Base-by-base conservation (phyloP, 1,140 invertebrate genomes). In the Drosophila jambulina region DNA sequence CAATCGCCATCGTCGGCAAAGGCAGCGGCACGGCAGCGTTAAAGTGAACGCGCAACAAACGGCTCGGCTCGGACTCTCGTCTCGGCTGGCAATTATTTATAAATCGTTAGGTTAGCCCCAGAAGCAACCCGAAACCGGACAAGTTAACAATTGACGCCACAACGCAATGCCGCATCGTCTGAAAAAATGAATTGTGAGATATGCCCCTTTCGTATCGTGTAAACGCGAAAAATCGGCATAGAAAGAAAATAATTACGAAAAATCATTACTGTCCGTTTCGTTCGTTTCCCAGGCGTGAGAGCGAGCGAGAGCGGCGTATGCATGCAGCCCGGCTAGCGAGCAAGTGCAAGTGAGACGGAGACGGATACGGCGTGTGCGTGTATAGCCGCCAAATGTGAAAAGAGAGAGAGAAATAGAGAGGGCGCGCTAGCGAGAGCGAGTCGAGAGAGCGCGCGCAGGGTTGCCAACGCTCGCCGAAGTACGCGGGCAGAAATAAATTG, bases 341-440 rank as follows among this genome's bases (percentile, higher is more conserved):
- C 76, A 79, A 79, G 77, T 85, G 82, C 78, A 85, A 88, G 85
- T 85, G 85, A 85, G 84, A 88, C 64, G 63, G 74, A 77, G 81
- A 85, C 51, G 62, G 74, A 77, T 87, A 88, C 69, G 67, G 78
- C 80, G 75, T 78, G 69, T 78, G 78, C 80, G 84, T 82, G 82
- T 86, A 53, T 75, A 82, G 78, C 71, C 86, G 84, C 83, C 84
- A 88, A 87, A 88, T 88, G 84, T 80, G 63, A 69, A 67, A 34
- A 61, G 29, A 65, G 62, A 63, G 60, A 64, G 36, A 56, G 53
- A 68, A 80, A 78, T 69, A 67, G 61, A 74, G 68, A 40, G 53
- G 62, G 62, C 65, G 72, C 42, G 45, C 49, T 34, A 46, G 58
- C 43, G 43, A 78, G 76, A 78, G 64, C 56, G 63, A 45, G 57